A percentile compares a stretch with the other conserved stretches of the same genome.
phyloP scores from a whole-genome alignment of 1,140 invertebrate genomes.

The Theocolax elegans region DNA sequence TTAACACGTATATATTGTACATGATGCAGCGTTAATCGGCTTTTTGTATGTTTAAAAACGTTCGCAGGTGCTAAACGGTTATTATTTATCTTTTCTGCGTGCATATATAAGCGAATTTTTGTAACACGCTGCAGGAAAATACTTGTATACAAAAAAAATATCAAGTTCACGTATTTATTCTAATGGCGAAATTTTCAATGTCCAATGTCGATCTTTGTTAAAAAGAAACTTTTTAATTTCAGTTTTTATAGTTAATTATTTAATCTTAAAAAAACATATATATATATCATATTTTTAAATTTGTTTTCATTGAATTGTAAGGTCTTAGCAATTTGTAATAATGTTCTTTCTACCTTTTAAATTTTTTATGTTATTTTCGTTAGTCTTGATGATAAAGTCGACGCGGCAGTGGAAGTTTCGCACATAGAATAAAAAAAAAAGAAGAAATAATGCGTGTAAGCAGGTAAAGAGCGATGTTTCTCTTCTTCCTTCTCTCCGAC shows the following conservation, averaged over 20 bases:
- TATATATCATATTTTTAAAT: too few relatives aligned
- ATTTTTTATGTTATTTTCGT: too few relatives aligned
- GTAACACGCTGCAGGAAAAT: conserved; percentile 25
- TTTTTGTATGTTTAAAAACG: conserved; percentile 28
- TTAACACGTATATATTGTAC: conserved; percentile 32
- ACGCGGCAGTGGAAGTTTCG: background rate
- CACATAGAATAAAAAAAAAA: background rate
- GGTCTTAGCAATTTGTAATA: too few relatives aligned
- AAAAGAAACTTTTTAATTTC: background rate
- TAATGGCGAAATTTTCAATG: conserved; percentile 20
- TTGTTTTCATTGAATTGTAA: too few relatives aligned
- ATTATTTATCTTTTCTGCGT: conserved; percentile 19
- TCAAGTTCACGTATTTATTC: conserved; percentile 3
- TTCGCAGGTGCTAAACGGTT: conserved; percentile 33
- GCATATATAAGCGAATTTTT: conserved; percentile 11
- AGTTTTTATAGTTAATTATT: background rate
- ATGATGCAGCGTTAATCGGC: conserved; percentile 29
- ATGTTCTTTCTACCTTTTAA: too few relatives aligned
- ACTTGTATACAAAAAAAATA: conserved; percentile 22
- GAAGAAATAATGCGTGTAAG: background rate
- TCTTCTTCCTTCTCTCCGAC: conserved; percentile 3
- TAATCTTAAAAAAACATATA: too few relatives aligned
- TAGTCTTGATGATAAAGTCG: background rate
- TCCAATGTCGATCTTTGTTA: too few relatives aligned
- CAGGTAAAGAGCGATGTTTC: conserved; percentile 7